phyloP scores from a whole-genome alignment of 2,797 vertebrate species.

The Cynopterus sphinx region DNA sequence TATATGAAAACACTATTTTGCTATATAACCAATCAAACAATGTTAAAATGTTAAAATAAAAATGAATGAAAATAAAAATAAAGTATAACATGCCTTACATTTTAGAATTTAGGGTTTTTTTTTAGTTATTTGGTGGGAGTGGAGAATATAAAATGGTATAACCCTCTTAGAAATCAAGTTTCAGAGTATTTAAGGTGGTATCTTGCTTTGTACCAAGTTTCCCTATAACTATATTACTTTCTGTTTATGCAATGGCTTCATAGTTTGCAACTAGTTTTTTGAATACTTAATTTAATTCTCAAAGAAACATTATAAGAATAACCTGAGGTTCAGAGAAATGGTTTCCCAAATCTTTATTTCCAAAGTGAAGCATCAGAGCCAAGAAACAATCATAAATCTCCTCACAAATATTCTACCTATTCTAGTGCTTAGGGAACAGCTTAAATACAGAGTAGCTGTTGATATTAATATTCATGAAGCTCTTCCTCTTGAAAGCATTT shows the following conservation, averaged over 20 bases:
- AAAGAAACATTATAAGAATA: slow-evolving; percentile 34
- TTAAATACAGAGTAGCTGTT: neutral
- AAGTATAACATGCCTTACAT: neutral
- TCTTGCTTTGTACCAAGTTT: neutral
- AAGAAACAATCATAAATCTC: neutral
- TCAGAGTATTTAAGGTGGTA: neutral
- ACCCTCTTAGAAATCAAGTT: slow-evolving; percentile 10
- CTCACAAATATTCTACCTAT: neutral
- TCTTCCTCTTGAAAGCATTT: slow-evolving; percentile 1
- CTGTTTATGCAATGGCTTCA: neutral
- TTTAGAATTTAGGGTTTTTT: neutral
- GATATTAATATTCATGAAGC: neutral
- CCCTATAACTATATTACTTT: slow-evolving; percentile 2
- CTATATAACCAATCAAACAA: slow-evolving; percentile 2
- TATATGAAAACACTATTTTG: neutral
- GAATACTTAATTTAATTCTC: slow-evolving; percentile 34
- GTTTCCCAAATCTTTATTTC: neutral
- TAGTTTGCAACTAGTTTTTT: neutral
- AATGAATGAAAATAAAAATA: slow-evolving; percentile 4
- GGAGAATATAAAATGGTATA: neutral
- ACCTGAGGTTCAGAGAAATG: neutral
- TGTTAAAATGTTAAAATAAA: slow-evolving; percentile 37
- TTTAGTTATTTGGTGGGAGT: neutral
- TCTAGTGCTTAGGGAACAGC: neutral
- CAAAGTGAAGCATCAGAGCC: neutral